Evolutionary conservation across 1,140 invertebrate species (phyloP).

Genomic region (Chlorops oryzae): DNA sequence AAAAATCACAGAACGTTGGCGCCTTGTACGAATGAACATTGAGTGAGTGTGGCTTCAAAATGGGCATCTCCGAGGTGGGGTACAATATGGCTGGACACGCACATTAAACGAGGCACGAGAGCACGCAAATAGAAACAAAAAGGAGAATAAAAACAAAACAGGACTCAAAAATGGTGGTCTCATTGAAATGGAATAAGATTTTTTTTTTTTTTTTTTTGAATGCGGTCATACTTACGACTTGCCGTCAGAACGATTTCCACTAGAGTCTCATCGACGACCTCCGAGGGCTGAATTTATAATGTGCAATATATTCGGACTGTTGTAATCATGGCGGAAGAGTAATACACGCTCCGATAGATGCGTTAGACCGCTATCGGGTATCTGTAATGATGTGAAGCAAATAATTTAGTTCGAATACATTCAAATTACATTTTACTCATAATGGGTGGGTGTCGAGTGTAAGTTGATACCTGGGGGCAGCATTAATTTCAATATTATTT

Average conservation of each 20-base stretch:
- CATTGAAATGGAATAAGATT: too few species aligned
- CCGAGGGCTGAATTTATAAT: conserved; percentile 80
- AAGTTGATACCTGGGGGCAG: too few species aligned
- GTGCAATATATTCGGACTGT: conserved; percentile 84
- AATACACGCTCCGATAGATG: conserved; percentile 79
- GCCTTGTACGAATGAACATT: conserved; percentile 96
- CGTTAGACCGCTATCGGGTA: conserved; percentile 89
- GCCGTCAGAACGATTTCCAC: conserved; percentile 93
- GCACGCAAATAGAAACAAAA: too few species aligned
- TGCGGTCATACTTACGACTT: conserved; percentile 58
- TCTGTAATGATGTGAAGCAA: too few species aligned
- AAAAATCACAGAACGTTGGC: conserved; percentile 99
- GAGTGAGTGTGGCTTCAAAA: conserved; percentile 81
- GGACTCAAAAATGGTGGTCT: too few species aligned
- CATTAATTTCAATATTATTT: too few species aligned
- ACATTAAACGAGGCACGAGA: too few species aligned
- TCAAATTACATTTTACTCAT: too few species aligned
- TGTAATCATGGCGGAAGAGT: conserved; percentile 92
- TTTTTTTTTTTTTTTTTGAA: too few species aligned
- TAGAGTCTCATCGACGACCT: conserved; percentile 88
- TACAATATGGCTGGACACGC: conserved; percentile 63
- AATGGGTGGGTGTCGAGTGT: too few species aligned
- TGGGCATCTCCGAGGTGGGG: conserved; percentile 60
- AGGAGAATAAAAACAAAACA: too few species aligned
- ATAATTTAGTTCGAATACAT: too few species aligned